Conservation (phyloP, 2,797 vertebrate genomes). For the Thunnus albacares region DNA sequence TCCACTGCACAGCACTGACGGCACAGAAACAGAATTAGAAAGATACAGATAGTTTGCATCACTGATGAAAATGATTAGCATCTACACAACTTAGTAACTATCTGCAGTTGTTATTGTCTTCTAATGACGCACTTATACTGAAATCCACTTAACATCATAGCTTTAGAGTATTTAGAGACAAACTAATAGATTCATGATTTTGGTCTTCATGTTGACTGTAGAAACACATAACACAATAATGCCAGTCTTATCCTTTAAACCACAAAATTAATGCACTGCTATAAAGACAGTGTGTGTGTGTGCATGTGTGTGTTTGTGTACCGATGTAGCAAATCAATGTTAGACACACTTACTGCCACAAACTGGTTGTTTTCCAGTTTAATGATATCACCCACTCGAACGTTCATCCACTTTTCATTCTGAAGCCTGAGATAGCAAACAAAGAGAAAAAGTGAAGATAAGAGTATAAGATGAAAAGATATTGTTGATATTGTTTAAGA, state of each 20-base stretch:
- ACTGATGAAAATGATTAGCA: neutral
- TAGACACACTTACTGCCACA: slow-evolving; percentile 90
- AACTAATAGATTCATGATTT: too few relatives aligned
- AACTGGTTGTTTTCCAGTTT: slow-evolving; percentile 97
- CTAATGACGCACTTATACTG: slow-evolving; percentile 11
- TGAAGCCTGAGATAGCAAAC: slow-evolving; percentile 85
- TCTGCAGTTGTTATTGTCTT: neutral
- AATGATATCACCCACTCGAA: slow-evolving; percentile 95
- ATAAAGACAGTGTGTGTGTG: neutral
- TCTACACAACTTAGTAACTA: slow-evolving; percentile 29
- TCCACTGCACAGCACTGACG: slow-evolving; percentile 20
- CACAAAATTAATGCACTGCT: too few relatives aligned
- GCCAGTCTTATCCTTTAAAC: too few relatives aligned
- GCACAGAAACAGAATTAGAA: slow-evolving; percentile 19
- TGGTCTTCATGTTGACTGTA: too few relatives aligned
- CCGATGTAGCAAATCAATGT: neutral
- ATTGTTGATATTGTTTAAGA: neutral
- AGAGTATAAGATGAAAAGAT: neutral
- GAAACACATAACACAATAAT: too few relatives aligned
- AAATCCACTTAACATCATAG: slow-evolving; percentile 17
- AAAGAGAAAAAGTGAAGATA: neutral
- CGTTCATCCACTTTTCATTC: slow-evolving; percentile 96
- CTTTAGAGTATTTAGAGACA: too few relatives aligned
- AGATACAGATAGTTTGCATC: slow-evolving; percentile 11
- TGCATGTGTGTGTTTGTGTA: neutral